Base-by-base conservation (phyloP, 1,140 invertebrate genomes). In the Oreohelix idahoensis region DNA sequence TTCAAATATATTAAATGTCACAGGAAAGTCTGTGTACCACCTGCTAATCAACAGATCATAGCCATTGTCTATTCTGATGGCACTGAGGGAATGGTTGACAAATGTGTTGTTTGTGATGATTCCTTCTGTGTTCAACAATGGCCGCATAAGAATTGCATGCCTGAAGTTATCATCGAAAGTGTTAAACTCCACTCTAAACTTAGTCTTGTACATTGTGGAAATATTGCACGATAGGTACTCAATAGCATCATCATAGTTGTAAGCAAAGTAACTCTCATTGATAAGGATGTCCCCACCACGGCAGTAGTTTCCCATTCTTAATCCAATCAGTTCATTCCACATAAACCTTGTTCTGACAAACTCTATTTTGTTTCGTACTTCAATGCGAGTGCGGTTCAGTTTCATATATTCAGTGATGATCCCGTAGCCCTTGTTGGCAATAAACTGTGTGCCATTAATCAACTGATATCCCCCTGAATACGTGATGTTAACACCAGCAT, bases 391-490 rank as follows among this genome's bases (percentile, higher is more conserved):
- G 26, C 86, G 86, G 79, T 91, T 91, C 10, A 90, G 78, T 32
- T 79, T 76, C 23, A 89, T 58, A 75, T 90, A 91, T 69, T 91
- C 90, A 20, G 89, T 89, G 32, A 89, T 90, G 15, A 90, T 78
- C 38, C 92, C 92, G 73, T 91, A 90, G 32, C 91, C 92, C 32
- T 89, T 81, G 76, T 92, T 93, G 0, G 83, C 45, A 49, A 87
- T 84, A 95, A 98, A 84, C 94, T 95, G 69, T 42, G 95, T 96
- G 88, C 95, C 93, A 20, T 97, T 98, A 53, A 99, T 94, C 88
- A 99, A 97, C 77, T 96, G 94, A 84, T 95, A 96, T 4, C 98
- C 98, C 0, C 98, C 97, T 0, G 96, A 96, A 82, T 97, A 96
- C 0, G 97, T 98, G 5, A 99, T 96, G 88, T 98, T 98, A 35